Evolutionary conservation across 2,113 vertebrate genomes (phyloP), one percentile per base, ranked within the genome.

Genomic region (Eurystomus gularis): DNA sequence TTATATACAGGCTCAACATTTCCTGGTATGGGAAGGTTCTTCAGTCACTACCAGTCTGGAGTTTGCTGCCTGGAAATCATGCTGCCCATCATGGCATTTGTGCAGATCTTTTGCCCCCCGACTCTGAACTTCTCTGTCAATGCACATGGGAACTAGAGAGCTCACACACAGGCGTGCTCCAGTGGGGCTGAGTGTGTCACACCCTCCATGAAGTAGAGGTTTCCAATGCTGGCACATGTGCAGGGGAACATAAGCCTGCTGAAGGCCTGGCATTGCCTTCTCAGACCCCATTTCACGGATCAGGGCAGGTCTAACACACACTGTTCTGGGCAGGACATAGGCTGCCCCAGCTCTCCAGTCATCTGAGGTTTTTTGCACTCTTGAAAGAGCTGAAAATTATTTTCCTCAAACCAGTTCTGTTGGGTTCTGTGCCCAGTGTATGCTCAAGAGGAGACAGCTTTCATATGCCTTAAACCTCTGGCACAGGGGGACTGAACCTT

Each of bases 161-260:
- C 31, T 44, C 13, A 1, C 2, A 2, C 14, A 13, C 8, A 10
- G 16, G 17, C n/a, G 9, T 8, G 5, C 20, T 12, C 46, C 73
- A 7, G 42, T 0, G 0, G 54, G 33, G 37, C 37, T 21, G 26
- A 49, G 9, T 3, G 8, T 18, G n/a, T 23, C 21, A 2, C 1
- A 26, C 3, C 13, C 35, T 12, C 33, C 4, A 2, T 7, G 28
- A 46, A 37, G 12, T 1, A 51, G 23, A 75, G 20, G 9, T 61
- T 78, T 57, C 29, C 70, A 65, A 46, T 5, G 25, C 44, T 78
- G 80, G 18, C 8, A 13, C 3, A 33, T 10, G 17, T 40, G 25
- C 61, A 42, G 40, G 51, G 55, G n/a, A 21, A 21, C 44, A 29
- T 4, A 33, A 57, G 5, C 33, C 48, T 40, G 42, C 58, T 82